Base-by-base conservation (phyloP, 2,113 vertebrate species). In the Tupaia tana region DNA sequence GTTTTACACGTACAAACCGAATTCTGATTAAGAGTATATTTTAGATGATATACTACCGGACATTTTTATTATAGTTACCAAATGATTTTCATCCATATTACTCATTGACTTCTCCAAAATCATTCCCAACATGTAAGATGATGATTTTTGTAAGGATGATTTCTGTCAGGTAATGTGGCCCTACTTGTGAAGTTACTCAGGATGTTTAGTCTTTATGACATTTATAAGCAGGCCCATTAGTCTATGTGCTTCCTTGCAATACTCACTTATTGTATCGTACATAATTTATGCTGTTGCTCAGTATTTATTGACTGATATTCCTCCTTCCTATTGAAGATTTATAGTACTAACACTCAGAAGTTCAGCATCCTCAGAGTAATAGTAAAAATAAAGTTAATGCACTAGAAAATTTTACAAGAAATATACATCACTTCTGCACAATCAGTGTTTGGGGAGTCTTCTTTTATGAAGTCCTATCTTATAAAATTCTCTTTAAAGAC, bases 1-100 rank as follows among this genome's bases (percentile, higher is more conserved):
- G 97, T 27, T 91, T 97, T 97, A 96, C 85, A 94, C 63, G 97
- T 97, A 97, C 20, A 97, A 96, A 95, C 86, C 89, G 80, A 91
- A 97, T 96, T 94, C 77, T 94, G 84, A 93, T 87, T 95, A 85
- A 94, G 78, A 94, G 10, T 90, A 84, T 92, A 63, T 58, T 90
- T 95, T 75, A 96, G 89, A 79, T 85, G 90, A 93, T 64, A 86
- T 70, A 20, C 84, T 93, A 96, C 90, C 70, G 56, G 20, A 91
- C 94, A 87, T 69, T 84, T 96, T 96, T 92, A 95, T 97, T 97
- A 97, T 19, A 91, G 20, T 94, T 98, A 86, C 86, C 84, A 93
- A 85, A 18, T 20, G 74, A 67, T 92, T 96, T 96, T 86, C 84
- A 91, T 56, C 96, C 25, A 66, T 91, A 94, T 94, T 7, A 34